Conservation (phyloP, 2,888 invertebrate species). For the Ectemnius lituratus region DNA sequence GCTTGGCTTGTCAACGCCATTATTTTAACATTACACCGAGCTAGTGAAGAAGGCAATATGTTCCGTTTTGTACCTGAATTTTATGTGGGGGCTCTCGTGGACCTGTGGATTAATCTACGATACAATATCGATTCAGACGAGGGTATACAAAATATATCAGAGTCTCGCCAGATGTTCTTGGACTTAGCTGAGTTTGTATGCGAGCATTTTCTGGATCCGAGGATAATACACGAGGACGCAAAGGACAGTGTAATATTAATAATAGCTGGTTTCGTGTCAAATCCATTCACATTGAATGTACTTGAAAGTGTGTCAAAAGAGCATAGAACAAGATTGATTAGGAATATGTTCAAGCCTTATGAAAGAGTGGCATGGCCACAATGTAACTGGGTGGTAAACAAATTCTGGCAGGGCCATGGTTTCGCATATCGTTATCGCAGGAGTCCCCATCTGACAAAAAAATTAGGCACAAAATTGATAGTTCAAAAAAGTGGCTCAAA, state of each 20-base stretch:
- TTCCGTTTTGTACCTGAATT: conserved; percentile 87
- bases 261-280: conserved; percentile 87
- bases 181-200: conserved; percentile 87
- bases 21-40: conserved; percentile 81
- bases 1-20: conserved; percentile 82
- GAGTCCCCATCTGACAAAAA: conserved; percentile 78
- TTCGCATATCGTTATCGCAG: conserved; percentile 86
- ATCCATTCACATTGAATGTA: conserved; percentile 84
- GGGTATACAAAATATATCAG: conserved; percentile 80
- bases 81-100: conserved; percentile 84
- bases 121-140: conserved; percentile 84
- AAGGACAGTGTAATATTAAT: conserved; percentile 88
- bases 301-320: conserved; percentile 85
- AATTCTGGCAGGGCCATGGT: conserved; percentile 91
- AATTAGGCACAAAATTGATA: conserved; percentile 77
- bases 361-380: conserved; percentile 91
- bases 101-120: conserved; percentile 82
- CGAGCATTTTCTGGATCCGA: conserved; percentile 86
- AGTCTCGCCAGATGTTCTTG: conserved; percentile 82
- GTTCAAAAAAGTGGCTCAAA: conserved; percentile 78
- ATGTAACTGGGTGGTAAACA: conserved; percentile 90
- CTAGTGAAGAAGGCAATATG: conserved; percentile 82
- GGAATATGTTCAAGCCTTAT: conserved; percentile 86
- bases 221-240: conserved; percentile 86
- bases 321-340: conserved; percentile 82